Evolutionary conservation across 2,113 vertebrate genomes (phyloP).

Genomic region (Silurus meridionalis): DNA sequence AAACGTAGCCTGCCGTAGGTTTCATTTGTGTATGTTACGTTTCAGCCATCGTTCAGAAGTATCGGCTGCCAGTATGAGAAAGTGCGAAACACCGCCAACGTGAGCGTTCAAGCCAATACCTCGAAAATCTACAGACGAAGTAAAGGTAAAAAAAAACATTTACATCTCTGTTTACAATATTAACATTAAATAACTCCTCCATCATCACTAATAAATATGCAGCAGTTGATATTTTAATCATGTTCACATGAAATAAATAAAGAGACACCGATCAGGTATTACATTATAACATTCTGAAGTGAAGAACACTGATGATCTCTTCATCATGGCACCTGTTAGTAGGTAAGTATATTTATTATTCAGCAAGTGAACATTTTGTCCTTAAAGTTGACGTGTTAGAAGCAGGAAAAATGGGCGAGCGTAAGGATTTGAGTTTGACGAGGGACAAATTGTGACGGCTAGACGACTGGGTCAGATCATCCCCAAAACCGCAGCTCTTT

Average conservation of each 20-base stretch:
- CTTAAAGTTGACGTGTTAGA: no score
- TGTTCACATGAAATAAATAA: background rate
- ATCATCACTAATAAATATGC: background rate
- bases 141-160: constrained; percentile 7
- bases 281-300: no score
- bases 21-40: background rate
- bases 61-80: constrained; percentile 10
- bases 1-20: background rate
- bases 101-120: background rate
- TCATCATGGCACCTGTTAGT: no score
- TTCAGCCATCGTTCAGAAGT: constrained; percentile 1
- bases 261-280: background rate
- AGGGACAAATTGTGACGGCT: no score
- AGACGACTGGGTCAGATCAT: no score
- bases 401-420: no score
- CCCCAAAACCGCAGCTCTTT: no score
- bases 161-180: background rate
- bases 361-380: no score
- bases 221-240: background rate
- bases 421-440: no score
- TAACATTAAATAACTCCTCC: background rate
- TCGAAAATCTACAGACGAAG: constrained; percentile 11
- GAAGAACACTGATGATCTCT: no score
- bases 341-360: no score
- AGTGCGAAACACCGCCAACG: background rate